Evolutionary conservation across 2,797 vertebrate genomes (phyloP).

Genomic region (Hyperoplus immaculatus): DNA sequence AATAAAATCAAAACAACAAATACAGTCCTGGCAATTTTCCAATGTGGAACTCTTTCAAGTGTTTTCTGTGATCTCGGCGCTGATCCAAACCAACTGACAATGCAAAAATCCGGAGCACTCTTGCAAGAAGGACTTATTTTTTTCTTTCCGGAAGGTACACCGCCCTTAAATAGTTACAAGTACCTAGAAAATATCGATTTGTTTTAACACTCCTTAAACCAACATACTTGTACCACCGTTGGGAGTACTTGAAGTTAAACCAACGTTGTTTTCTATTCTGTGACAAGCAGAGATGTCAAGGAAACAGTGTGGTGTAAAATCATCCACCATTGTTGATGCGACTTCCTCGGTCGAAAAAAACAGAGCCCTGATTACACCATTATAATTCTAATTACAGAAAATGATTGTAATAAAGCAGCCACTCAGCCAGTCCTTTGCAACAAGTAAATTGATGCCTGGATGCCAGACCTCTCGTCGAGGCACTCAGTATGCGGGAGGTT

Average conservation of each 20-base stretch:
- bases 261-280: not conserved
- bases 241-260: not conserved
- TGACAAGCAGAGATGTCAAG: not conserved
- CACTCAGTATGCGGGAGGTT: not conserved
- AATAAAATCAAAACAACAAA: constrained; percentile 1
- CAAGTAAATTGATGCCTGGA: not conserved
- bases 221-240: not conserved
- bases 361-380: not conserved
- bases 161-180: constrained; percentile 4
- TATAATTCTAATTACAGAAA: not conserved
- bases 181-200: not conserved
- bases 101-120: not conserved
- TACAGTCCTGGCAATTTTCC: constrained; percentile 9
- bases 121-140: not conserved
- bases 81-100: not conserved
- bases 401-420: not conserved
- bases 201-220: not conserved
- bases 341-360: not conserved
- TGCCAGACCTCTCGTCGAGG: not conserved
- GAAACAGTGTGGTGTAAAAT: not conserved
- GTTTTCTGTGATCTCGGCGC: not conserved
- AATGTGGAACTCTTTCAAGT: constrained; percentile 9
- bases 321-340: not conserved
- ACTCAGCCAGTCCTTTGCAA: not conserved
- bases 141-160: not conserved